Evolutionary conservation across 2,797 vertebrate genomes (phyloP).

Genomic region (Sebastes steindachneri): DNA sequence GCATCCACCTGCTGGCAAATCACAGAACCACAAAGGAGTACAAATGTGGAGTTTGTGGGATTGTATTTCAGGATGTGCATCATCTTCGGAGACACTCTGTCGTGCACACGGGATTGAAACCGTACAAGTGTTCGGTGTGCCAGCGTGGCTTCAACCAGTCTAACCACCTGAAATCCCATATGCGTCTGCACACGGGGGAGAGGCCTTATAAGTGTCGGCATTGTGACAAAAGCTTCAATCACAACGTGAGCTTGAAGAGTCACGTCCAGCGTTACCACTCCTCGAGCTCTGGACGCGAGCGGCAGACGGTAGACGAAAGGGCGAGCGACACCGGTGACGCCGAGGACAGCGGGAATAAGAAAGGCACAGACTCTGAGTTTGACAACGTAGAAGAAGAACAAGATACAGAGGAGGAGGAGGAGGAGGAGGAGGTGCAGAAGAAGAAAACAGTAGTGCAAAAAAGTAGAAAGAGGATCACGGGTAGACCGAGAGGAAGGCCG

Average conservation of each 20-base stretch:
- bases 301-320: background rate
- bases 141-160: slow-evolving; percentile 63
- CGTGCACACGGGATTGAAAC: slow-evolving; percentile 61
- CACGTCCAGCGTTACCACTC: slow-evolving; percentile 60
- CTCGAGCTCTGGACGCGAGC: background rate
- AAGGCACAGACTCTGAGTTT: background rate
- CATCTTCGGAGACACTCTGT: slow-evolving; percentile 53
- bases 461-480: slow-evolving; percentile 9
- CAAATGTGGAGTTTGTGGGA: slow-evolving; percentile 55
- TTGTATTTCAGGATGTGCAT: slow-evolving; percentile 20
- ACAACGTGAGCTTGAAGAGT: slow-evolving; percentile 73
- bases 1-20: slow-evolving; percentile 40
- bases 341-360: background rate
- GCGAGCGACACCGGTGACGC: background rate
- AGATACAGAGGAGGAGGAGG: background rate
- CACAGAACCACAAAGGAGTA: slow-evolving; percentile 41
- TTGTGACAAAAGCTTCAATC: slow-evolving; percentile 70
- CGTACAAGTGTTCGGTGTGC: slow-evolving; percentile 62
- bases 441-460: background rate
- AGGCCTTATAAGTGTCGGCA: slow-evolving; percentile 62
- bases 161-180: slow-evolving; percentile 70
- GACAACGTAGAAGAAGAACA: background rate
- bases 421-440: background rate
- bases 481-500: slow-evolving; percentile 38
- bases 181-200: slow-evolving; percentile 74